Base-by-base conservation (phyloP, 2,113 vertebrate species). In the Toxostoma redivivum region DNA sequence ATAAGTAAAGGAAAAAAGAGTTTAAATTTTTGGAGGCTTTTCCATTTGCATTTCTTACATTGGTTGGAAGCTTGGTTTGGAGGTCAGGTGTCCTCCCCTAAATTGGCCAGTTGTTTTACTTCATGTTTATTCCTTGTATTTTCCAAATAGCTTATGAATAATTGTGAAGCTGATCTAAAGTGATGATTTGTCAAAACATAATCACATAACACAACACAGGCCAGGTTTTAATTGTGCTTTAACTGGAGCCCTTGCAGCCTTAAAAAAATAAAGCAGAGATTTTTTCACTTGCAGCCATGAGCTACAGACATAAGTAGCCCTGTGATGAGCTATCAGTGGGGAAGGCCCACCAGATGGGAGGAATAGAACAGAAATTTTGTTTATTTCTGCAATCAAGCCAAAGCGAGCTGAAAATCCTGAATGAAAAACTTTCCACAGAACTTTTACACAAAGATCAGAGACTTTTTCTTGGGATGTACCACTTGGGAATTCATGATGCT, bases 321-420 rank as follows among this genome's bases (percentile, higher is more conserved):
- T 72, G 53, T 91, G 94, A 89, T 69, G 84, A 97, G 88, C 64
- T 61, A 28, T 78, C 25, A 2, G 11, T 19, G 13, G 40, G 71
- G 23, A 96, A 88, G 54, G 62, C 40, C 66, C 57, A 76, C 74
- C 95, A 92, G 94, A 95, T 94, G 88, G 77, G 64, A 91, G 33
- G 54, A 72, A 89, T 78, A 61, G 85, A 86, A 77, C 30, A 80
- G 48, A 85, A 80, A 86, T 42, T 62, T 66, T 94, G 81, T 93
- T 94, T 94, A 97, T 96, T 97, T 95, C 95, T 91, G 87, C 66
- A 94, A 93, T 95, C 95, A 90, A 92, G 89, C 7, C 48, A 82
- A 94, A 96, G 15, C 67, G 60, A 89, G 71, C 47, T 78, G 76
- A 97, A 91, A 94, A 94, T 77, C 56, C 86, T 78, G 79, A 57